Evolutionary conservation across 2,888 invertebrate genomes (phyloP), one percentile per base, ranked within the genome.

Genomic region (Mythimna loreyi): DNA sequence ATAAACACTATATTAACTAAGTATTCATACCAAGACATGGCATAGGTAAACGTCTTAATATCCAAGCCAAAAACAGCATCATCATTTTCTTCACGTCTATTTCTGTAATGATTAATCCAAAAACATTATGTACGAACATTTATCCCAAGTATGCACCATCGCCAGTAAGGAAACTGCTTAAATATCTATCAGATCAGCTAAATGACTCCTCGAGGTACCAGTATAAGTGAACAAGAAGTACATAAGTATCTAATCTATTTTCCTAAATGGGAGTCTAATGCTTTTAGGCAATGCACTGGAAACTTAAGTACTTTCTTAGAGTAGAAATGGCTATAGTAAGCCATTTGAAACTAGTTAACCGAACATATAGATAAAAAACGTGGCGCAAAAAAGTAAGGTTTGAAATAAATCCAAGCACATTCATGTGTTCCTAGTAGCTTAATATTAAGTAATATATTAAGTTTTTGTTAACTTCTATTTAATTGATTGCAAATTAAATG

Each of bases 201-300:
- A 59, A 70, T 47, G 47, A 19, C n/a, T 55, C 19, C 25, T 3
- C 16, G 2, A 58, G 47, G 25, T 67, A 61, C 5, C 11, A 52
- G 23, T 53, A 19, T 47, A 72, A 66, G 7, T 56, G 57, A 19
- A 30, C 47, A 43, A 13, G 5, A 40, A 21, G 7, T 25, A 19
- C 25, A 0, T 3, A 52, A 11, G 13, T 25, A 57, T 45, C 33
- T 40, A 40, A 45, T 23, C n/a, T 40, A 19, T 50, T 28, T 36
- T 57, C n/a, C 40, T 25, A 9, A 61, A 53, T 52, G 40, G 33
- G 52, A 52, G 52, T 65, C 8, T 72, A 45, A 52, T 71, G 72
- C n/a, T 43, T 7, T 8, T 11, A 33, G 7, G 21, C 3, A 62
- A 55, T 59, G 75, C 21, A 40, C 49, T 40, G 16, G 68, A 74